These are phyloP conservation scores for Thermophis baileyi DNA, from an alignment of 2,113 vertebrate species.

Conservation along the genomic window DNA sequence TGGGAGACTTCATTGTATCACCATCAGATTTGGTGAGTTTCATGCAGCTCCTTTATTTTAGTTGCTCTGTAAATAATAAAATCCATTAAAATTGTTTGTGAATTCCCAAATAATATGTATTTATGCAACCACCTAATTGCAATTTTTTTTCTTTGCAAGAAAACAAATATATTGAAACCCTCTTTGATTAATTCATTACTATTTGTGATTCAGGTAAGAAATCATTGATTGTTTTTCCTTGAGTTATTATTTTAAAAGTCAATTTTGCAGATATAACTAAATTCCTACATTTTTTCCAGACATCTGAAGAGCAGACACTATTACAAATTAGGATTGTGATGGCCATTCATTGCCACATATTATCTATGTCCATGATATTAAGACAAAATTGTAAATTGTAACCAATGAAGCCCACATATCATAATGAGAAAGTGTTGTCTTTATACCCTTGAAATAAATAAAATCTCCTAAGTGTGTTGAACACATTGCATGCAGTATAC, in stretches of 20 bases:
- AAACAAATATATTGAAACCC: neutral
- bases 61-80: neutral
- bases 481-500: neutral
- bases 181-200: neutral
- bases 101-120: neutral
- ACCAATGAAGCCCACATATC: constrained; percentile 27
- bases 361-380: neutral
- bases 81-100: neutral
- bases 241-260: constrained; percentile 14
- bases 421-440: constrained; percentile 11
- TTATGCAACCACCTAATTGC: neutral
- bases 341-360: constrained; percentile 23
- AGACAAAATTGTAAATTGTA: neutral
- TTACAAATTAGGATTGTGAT: constrained; percentile 6
- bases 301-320: constrained; percentile 31
- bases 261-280: constrained; percentile 21
- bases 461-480: neutral
- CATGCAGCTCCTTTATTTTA: neutral
- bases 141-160: neutral
- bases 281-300: constrained; percentile 21
- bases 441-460: neutral
- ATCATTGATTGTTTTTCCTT: neutral
- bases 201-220: constrained; percentile 8
- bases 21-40: neutral
- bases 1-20: neutral